These are phyloP conservation scores for Gymnocypris eckloni DNA, from an alignment of 2,797 vertebrate genomes.

Conservation along the genomic window DNA sequence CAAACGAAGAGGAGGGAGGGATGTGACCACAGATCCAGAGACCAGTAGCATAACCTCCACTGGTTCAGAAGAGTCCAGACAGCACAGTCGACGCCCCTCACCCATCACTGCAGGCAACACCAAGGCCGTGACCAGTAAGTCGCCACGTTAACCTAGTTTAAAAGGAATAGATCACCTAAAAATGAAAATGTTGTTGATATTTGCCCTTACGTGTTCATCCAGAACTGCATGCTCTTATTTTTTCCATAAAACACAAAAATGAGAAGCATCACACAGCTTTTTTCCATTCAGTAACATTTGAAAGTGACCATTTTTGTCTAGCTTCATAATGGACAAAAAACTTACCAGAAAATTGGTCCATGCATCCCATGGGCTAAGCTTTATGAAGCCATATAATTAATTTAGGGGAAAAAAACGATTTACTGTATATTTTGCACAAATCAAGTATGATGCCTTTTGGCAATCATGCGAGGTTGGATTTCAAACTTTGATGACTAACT, in stretches of 20 bases:
- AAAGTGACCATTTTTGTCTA: neutral
- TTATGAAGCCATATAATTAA: neutral
- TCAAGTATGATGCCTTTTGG: neutral
- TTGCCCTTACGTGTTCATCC: neutral
- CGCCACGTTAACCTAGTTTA: neutral
- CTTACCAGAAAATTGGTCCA: neutral
- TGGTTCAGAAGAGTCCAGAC: slow-evolving; percentile 89
- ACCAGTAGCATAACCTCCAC: slow-evolving; percentile 88
- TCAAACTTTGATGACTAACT: neutral
- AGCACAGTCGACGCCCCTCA: slow-evolving; percentile 82
- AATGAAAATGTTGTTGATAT: neutral
- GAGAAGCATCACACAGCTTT: neutral
- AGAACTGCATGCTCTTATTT: neutral
- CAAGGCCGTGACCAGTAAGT: slow-evolving; percentile 87
- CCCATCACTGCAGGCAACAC: slow-evolving; percentile 83
- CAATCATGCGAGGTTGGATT: neutral
- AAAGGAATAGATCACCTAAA: neutral
- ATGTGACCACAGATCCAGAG: slow-evolving; percentile 89
- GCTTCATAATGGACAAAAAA: neutral
- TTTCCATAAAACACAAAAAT: neutral
- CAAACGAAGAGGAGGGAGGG: slow-evolving; percentile 95
- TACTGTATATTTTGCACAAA: neutral
- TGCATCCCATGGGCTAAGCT: neutral
- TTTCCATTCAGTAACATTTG: neutral
- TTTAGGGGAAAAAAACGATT: no score